A percentile compares a stretch with the other conserved stretches of the same genome.
Conservation (phyloP, 2,113 vertebrate species). For the Platichthys stellatus region DNA sequence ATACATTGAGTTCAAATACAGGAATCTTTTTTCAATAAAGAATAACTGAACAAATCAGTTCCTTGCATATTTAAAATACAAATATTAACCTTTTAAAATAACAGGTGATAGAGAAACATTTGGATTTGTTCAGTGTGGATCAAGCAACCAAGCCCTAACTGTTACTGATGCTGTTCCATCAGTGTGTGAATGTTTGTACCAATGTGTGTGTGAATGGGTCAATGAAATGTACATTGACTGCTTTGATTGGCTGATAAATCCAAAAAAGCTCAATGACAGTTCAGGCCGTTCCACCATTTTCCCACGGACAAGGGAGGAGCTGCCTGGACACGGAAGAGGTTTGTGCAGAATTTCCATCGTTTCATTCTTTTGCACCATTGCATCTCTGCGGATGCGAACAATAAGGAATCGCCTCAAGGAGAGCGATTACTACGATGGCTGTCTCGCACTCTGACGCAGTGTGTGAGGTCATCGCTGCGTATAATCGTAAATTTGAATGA, state of each 20-base stretch:
- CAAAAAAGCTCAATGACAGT: background rate
- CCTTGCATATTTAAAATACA: background rate
- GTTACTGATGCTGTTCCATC: background rate
- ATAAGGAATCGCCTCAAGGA: constrained; percentile 36
- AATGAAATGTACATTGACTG: background rate
- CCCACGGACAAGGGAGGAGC: background rate
- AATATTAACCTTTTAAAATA: background rate
- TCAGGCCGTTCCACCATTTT: background rate
- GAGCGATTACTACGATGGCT: constrained; percentile 36
- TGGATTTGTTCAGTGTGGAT: background rate
- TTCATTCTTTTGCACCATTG: constrained; percentile 27
- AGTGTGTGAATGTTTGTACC: background rate
- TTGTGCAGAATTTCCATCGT: constrained; percentile 27
- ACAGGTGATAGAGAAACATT: background rate
- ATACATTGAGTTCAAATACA: background rate
- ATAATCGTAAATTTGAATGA: background rate
- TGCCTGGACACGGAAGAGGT: background rate
- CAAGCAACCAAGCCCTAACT: no score
- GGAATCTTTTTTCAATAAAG: background rate
- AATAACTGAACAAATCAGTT: background rate
- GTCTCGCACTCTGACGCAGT: constrained; percentile 12
- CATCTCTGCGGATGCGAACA: constrained; percentile 6
- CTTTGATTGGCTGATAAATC: background rate
- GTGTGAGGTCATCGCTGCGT: constrained; percentile 20
- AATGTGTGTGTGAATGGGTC: background rate